Conservation (phyloP, 2,113 vertebrate species). For the Acinonyx jubatus region DNA sequence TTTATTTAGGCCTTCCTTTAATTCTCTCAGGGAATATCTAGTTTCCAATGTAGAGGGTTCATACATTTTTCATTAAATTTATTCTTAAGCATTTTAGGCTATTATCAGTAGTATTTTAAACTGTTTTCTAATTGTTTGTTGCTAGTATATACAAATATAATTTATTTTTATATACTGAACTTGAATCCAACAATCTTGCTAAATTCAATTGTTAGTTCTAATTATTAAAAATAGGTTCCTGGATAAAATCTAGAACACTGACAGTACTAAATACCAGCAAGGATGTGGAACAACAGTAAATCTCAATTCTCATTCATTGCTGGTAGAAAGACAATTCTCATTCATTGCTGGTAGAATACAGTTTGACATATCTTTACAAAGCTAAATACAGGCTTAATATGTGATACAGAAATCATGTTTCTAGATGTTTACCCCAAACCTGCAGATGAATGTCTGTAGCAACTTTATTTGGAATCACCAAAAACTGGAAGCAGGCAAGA, state of each 20-base stretch:
- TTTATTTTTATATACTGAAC: not conserved
- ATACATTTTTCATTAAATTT: not conserved
- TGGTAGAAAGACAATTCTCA: not conserved
- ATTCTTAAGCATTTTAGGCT: not conserved
- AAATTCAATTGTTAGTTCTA: not conserved
- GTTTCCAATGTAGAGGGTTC: not conserved
- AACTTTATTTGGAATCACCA: not conserved
- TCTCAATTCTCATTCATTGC: not conserved
- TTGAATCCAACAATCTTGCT: not conserved
- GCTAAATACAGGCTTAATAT: not conserved
- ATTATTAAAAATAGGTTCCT: not conserved
- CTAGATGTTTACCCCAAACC: not conserved
- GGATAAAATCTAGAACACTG: not conserved
- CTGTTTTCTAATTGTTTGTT: not conserved
- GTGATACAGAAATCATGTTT: not conserved
- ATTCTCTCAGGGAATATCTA: not conserved
- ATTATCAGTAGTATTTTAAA: not conserved
- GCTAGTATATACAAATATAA: not conserved
- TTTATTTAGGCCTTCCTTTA: not conserved
- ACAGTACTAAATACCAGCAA: not conserved
- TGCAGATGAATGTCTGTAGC: not conserved
- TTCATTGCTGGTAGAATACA: not conserved
- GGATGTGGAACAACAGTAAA: not conserved
- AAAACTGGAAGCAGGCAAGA: not conserved
- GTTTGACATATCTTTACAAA: not conserved